Conservation (phyloP, 2,888 invertebrate species). For the Morpho deidamia region DNA sequence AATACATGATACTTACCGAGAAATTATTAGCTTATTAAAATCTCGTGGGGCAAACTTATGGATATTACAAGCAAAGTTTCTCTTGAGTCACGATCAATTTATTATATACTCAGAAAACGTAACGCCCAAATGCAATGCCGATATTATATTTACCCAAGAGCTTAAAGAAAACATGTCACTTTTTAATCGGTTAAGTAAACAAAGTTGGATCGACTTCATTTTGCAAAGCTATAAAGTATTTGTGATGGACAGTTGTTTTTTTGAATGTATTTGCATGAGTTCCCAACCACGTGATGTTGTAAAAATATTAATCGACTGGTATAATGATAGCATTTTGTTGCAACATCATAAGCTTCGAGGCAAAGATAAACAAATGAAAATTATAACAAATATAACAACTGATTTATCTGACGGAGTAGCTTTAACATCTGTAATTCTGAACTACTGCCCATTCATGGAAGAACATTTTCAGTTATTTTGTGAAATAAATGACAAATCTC, state of each 20-base stretch:
- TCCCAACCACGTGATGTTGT: slow-evolving; percentile 47
- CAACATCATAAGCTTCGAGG: slow-evolving; percentile 41
- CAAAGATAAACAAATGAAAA: slow-evolving; percentile 40
- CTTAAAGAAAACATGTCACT: slow-evolving; percentile 41
- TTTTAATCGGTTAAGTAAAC: slow-evolving; percentile 59
- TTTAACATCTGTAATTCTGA: slow-evolving; percentile 72
- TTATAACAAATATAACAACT: slow-evolving; percentile 61
- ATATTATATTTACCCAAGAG: slow-evolving; percentile 45
- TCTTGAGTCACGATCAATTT: slow-evolving; percentile 62
- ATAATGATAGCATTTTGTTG: slow-evolving; percentile 47
- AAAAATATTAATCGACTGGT: slow-evolving; percentile 56
- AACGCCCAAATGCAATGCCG: slow-evolving; percentile 49
- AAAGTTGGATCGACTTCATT: slow-evolving; percentile 80
- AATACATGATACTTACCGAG: slow-evolving; percentile 58
- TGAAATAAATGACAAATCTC: slow-evolving; percentile 59
- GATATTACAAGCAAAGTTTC: slow-evolving; percentile 51
- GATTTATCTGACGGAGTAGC: slow-evolving; percentile 78
- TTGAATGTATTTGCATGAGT: slow-evolving; percentile 61
- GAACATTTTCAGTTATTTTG: slow-evolving; percentile 62
- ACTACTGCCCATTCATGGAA: slow-evolving; percentile 78
- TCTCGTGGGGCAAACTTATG: slow-evolving; percentile 57
- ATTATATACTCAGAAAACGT: slow-evolving; percentile 46
- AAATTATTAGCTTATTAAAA: slow-evolving; percentile 51
- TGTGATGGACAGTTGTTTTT: slow-evolving; percentile 67
- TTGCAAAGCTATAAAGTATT: slow-evolving; percentile 80